Conservation (phyloP, 2,888 invertebrate genomes). For the Epinotia ramella region DNA sequence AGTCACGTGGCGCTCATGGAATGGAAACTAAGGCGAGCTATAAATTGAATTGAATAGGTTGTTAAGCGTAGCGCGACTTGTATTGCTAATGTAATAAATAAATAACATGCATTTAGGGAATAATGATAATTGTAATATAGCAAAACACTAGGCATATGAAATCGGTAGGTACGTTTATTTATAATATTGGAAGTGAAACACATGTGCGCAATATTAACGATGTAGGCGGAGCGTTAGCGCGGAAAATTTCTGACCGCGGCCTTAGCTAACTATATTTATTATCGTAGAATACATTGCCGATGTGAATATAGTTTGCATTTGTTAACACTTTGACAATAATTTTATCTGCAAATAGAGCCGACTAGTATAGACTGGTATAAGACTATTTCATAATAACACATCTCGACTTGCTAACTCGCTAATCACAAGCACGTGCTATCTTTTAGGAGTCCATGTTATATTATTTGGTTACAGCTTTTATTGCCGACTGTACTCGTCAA, state of each 20-base stretch:
- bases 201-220: background rate
- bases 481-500: too few relatives aligned
- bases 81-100: background rate
- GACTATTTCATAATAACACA: constrained; percentile 15
- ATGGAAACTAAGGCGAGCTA: constrained; percentile 4
- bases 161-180: background rate
- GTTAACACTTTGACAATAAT: constrained; percentile 40
- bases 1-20: constrained; percentile 24
- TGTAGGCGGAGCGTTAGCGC: background rate
- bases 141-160: background rate
- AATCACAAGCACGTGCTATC: constrained; percentile 28
- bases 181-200: too few relatives aligned
- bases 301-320: background rate
- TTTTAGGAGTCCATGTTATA: background rate
- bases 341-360: constrained; percentile 22
- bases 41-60: background rate
- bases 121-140: background rate
- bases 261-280: background rate
- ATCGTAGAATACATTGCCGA: background rate
- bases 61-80: background rate
- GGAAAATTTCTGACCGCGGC: constrained; percentile 1
- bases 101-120: background rate
- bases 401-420: constrained; percentile 21
- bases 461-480: too few relatives aligned
- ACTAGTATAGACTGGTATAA: constrained; percentile 34